Evolutionary conservation across 2,797 vertebrate genomes (phyloP), one percentile per base, ranked within the genome.

Genomic region (Lemur catta): DNA sequence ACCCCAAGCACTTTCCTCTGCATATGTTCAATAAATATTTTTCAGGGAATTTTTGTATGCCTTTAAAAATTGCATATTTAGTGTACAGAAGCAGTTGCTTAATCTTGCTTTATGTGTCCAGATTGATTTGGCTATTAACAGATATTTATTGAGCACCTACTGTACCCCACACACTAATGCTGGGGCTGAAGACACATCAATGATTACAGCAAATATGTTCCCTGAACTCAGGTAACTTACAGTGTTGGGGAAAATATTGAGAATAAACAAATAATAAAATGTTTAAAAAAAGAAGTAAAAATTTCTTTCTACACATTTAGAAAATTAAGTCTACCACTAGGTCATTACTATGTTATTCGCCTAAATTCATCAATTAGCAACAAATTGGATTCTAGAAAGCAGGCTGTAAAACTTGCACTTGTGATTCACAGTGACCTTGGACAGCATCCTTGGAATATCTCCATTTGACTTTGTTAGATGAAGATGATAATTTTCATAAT

Each of bases 401-500:
- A 93, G 57, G 71, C 38, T 63, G 35, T 43, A 61, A 48, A 88
- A 41, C 4, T 87, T 93, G 88, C 59, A 78, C 13, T 91, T 85
- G 6, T 22, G 30, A 57, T 43, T 95, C 69, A 38, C 3, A 81
- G 10, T 69, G 61, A 94, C 38, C 50, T 92, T 97, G 90, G n/a
- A 80, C 12, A 57, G 43, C 33, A 84, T 59, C 18, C 78, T 75
- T 46, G 4, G 35, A 59, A 88, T 82, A 69, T 46, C 84, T 88
- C 52, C 43, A 79, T 43, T 69, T 93, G 61, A 92, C 78, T 93
- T 88, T 79, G 48, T 38, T 88, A 85, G 93, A 94, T 82, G 52
- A 93, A 2, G 10, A 86, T 88, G 78, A 84, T 92, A 38, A 74
- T 96, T 55, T 93, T 92, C 79, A 92, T 92, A 97, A 93, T 28